Evolutionary conservation across 1,140 invertebrate species (phyloP), one percentile per base, ranked within the genome.

Genomic region (Zeugodacus cucurbitae): DNA sequence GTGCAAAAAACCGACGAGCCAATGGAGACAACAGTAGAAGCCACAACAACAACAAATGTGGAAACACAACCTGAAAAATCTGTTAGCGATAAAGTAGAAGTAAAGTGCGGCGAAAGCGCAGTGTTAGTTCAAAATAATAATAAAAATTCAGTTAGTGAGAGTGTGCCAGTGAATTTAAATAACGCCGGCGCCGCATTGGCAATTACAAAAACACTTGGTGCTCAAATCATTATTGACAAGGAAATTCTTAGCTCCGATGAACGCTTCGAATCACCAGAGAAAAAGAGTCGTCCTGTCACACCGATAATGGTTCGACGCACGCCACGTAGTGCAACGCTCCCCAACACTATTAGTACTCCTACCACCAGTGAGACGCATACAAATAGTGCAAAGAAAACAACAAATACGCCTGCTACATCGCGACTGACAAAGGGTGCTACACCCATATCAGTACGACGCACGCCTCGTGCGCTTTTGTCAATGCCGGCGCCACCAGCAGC

Each of bases 211-310:
- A 88, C 87, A 67, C 85, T 88, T 5, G n/a, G 86, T 11, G 82
- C 89, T 57, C 89, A 89, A 37, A 88, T 88, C 4, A 90, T 93
- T 64, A 57, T 89, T 5, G 91, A 90, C 58, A 92, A 92, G 88
- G 90, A 93, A 89, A 93, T 93, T n/a, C 90, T 93, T 17, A 93
- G 92, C 54, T 90, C 90, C 3, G 91, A 92, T 8, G 92, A 93
- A 34, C 93, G 92, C 87, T 93, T 93, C 57, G 92, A 93, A 88
- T 92, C 92, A 57, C 92, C 92, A 0, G 92, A 93, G 41, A 92
- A 92, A 87, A 91, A 91, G 78, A 88, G 88, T 54, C 90, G 90
- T 20, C 90, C 91, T 8, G 91, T 90, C 2, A 93, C 93, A 44
- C 91, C 93, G 6, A 93, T 93, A 59, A 89, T 90, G 54, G 89